Conservation (phyloP, 2,113 vertebrate species). For the Micronycteris hirsuta region DNA sequence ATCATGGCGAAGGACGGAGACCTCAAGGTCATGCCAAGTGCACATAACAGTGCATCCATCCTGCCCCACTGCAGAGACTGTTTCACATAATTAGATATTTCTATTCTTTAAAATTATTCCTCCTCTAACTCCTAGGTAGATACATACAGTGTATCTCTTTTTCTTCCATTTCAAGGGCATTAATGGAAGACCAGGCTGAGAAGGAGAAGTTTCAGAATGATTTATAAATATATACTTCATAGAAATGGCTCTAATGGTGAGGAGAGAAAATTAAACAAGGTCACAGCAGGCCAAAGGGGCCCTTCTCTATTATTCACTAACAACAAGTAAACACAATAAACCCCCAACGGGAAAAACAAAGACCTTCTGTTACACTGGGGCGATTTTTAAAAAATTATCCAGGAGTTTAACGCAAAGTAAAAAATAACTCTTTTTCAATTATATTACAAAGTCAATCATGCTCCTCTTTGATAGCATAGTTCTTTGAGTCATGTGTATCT, state of each 20-base stretch:
- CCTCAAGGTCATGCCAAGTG: neutral
- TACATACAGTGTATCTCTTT: neutral
- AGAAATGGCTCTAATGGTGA: neutral
- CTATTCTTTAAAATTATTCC: neutral
- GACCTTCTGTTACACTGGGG: neutral
- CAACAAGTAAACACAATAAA: neutral
- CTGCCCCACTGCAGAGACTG: neutral
- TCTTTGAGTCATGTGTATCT: neutral
- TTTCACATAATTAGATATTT: neutral
- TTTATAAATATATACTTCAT: neutral
- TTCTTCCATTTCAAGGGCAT: conserved; percentile 25
- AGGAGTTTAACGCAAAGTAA: neutral
- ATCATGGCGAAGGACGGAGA: neutral
- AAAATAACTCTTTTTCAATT: neutral
- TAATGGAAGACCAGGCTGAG: neutral
- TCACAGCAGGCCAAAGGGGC: neutral
- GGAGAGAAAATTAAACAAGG: conserved; percentile 11
- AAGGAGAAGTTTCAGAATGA: neutral
- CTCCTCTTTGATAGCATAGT: neutral
- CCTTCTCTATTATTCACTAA: neutral
- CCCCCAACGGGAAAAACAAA: neutral
- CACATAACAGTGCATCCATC: neutral
- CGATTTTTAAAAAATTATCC: neutral
- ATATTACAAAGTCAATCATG: neutral
- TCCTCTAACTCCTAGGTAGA: neutral